Base-by-base conservation (phyloP, 2,113 vertebrate species). In the Excalfactoria chinensis region DNA sequence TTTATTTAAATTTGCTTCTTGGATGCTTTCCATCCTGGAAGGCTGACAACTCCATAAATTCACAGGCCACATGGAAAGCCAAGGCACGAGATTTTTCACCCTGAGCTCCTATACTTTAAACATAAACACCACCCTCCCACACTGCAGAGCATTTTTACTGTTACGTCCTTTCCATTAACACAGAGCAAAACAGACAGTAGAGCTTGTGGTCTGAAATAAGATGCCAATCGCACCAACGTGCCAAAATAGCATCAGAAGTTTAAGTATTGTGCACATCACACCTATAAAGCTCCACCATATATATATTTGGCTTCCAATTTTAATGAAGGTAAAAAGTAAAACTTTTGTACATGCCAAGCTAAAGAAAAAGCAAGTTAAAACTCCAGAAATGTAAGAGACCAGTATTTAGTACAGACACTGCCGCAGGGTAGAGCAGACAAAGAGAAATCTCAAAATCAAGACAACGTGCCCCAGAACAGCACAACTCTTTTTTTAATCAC, bases 1-100 rank as follows among this genome's bases (percentile, higher is more conserved):
- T 94, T 88, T 79, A 88, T 83, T 89, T 64, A 74, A 93, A 75
- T 41, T 41, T 48, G 23, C 30, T 77, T 88, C 40, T 85, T 80
- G 51, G 78, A 91, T 1, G 2, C 40, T 60, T 89, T 89, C 20
- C 51, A 89, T 17, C 76, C 32, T 58, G n/a, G 30, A 92, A 91
- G 8, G 69, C 40, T 0, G 0, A 43, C 8, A 91, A 62, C 67
- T 64, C 87, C 14, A 20, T 28, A 48, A 13, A 64, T 60, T 83
- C n/a, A 83, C 75, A 91, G 71, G 68, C 68, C 51, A 76, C 46
- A 15, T 16, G 19, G 60, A 83, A 79, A 86, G 23, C 17, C 1
- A 0, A 79, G 14, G 23, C 35, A 84, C 6, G 4, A 48, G 20
- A 71, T 22, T 78, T 74, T 72, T 71, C 18, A 22, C 66, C 35